These are phyloP conservation scores for Monopis laevigella DNA, from an alignment of 2,888 invertebrate species.

Conservation along the genomic window DNA sequence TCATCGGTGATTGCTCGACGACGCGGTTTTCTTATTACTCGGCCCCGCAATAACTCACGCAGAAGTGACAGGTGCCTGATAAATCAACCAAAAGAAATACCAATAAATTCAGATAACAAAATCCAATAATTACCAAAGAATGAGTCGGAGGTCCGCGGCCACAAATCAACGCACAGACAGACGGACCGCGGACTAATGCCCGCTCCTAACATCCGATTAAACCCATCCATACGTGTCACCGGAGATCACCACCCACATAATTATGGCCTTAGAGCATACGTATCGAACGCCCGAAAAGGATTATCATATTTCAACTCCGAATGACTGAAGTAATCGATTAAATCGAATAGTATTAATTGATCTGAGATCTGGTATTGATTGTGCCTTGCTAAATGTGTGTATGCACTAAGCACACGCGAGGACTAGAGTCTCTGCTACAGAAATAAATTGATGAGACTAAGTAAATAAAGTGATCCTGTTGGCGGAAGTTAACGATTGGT, in stretches of 20 bases:
- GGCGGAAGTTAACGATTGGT: too few species aligned
- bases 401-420: too few species aligned
- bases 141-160: conserved; percentile 54
- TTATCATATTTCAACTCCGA: conserved; percentile 63
- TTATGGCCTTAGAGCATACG: conserved; percentile 63
- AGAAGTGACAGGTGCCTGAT: conserved; percentile 46
- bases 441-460: too few species aligned
- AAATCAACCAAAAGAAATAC: conserved; percentile 59
- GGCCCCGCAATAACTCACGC: conserved; percentile 43
- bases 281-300: conserved; percentile 59
- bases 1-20: conserved; percentile 5
- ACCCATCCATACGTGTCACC: conserved; percentile 67
- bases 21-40: conserved; percentile 6
- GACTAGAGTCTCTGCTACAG: too few species aligned
- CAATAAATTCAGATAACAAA: conserved; percentile 60
- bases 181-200: conserved; percentile 59
- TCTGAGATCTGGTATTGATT: too few species aligned
- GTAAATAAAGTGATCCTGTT: too few species aligned
- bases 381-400: too few species aligned
- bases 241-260: conserved; percentile 65
- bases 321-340: conserved; percentile 67
- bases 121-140: conserved; percentile 63
- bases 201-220: conserved; percentile 67
- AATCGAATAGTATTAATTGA: conserved; percentile 63
- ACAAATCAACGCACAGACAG: conserved; percentile 57